phyloP scores from a whole-genome alignment of 2,888 invertebrate genomes.

The Neoaliturus tenellus region DNA sequence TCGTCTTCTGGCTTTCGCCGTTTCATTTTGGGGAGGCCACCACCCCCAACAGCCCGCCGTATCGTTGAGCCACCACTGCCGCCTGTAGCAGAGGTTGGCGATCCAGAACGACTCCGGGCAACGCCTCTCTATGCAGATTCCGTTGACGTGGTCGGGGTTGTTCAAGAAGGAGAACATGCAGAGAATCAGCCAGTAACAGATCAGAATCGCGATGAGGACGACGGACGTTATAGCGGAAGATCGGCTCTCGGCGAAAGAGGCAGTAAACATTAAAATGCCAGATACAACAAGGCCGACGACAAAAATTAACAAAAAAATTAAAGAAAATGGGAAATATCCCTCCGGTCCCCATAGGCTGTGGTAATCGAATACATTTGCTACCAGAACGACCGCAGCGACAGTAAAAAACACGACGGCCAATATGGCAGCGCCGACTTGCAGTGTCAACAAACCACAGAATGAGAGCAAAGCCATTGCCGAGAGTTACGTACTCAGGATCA shows the following conservation, averaged over 20 bases:
- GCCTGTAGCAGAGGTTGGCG: conserved; percentile 2
- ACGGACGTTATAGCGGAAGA: background rate
- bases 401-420: conserved; percentile 21
- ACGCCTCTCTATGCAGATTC: background rate
- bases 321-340: background rate
- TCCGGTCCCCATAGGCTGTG: background rate
- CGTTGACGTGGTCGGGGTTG: background rate
- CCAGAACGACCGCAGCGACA: background rate
- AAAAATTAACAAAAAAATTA: background rate
- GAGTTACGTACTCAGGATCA: too few species aligned
- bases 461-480: background rate
- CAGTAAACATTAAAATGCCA: background rate
- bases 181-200: conserved; percentile 27
- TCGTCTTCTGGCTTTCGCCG: too few species aligned
- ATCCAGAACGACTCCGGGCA: conserved; percentile 44
- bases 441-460: conserved; percentile 36
- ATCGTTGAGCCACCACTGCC: too few species aligned
- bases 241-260: conserved; percentile 7
- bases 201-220: background rate
- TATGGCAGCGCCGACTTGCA: conserved; percentile 33
- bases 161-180: conserved; percentile 26
- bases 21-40: too few species aligned
- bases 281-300: background rate
- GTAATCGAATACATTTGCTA: conserved; percentile 17
- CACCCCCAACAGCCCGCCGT: too few species aligned